Base-by-base conservation (phyloP, 2,888 invertebrate genomes). In the Dastarcus helophoroides region DNA sequence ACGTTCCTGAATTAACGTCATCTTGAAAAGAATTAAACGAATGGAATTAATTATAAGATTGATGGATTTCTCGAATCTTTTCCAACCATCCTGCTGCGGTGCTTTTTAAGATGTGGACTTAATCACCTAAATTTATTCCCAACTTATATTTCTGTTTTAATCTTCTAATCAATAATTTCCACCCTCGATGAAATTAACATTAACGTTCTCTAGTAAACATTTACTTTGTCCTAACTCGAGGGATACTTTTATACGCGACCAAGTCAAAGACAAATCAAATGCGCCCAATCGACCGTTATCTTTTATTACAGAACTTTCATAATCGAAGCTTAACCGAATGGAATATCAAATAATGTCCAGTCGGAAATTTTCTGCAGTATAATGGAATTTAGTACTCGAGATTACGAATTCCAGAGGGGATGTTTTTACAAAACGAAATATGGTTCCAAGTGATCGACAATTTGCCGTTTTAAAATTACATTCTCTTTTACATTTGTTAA, bases 41-140 rank as follows among this genome's bases (percentile, higher is more conserved):
- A 61, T 61, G 62, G 62, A 62, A 62, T 62, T 62, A 62, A 62
- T 62, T 62, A 61, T 59, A 61, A 62, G 62, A 62, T 62, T 62
- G 61, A 62, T 62, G 62, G 58, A 53, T 55, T 54, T 47, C 50
- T 50, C 46, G 51, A 54, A 52, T 52, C 48, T 50, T 48, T 19
- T 21, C 32, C 35, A 13, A 19, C 22, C 32, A 26, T 33, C 33
- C 29, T 29, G 24, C 19, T 26, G 33, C 33, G 33, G 30, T 30
- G 12, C 35, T 27, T 46, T 48, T n/a, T n/a, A n/a, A n/a, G n/a
- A n/a, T n/a, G n/a, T 45, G 39, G 41, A 43, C 44, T 44, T 46
- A 47, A 49, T 47, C 47, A 43, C 39, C 37, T 16, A 30, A 33
- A 33, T 33, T 33, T 33, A 33, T 33, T 33, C 33, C 19, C 25